Base-by-base conservation (phyloP, 2,888 invertebrate genomes). In the Eulithis prunata region DNA sequence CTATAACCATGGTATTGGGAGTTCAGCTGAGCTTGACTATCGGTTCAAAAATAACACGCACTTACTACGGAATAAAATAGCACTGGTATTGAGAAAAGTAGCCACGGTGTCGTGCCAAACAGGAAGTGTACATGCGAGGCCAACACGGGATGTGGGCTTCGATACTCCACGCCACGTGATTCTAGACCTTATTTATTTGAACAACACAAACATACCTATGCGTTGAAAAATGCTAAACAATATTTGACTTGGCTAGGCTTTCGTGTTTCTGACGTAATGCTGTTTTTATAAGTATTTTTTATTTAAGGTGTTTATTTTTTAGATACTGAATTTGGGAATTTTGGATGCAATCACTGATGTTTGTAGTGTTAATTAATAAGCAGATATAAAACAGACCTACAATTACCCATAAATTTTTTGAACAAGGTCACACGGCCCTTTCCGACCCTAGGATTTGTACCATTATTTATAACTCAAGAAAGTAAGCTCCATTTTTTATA, bases 51-150 rank as follows among this genome's bases (percentile, higher is more conserved):
- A 56, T 58, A 59, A 21, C 56, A 63, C n/a, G n/a, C 74, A 75
- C 71, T 65, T 70, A 76, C 72, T 69, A 73, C 65, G 70, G 73
- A 75, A 82, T 79, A 83, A 81, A 78, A 75, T 77, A 80, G 75
- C 77, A 75, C 78, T 69, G 81, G 85, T 86, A 87, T 84, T 79
- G 87, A 86, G 85, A 81, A 80, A 83, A 89, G 88, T 82, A 88
- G 92, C 84, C 92, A 76, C 77, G 85, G 78, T 87, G 91, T 86
- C 91, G 90, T 89, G 92, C 92, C 92, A 92, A 92, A 91, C 91
- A 90, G 92, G 92, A 92, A 92, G 91, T 85, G 77, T 80, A 88
- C 86, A 81, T 83, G 85, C 86, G 85, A 90, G 84, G 84, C 85
- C 83, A 83, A 78, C 77, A 75, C 79, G 85, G 86, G 88, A 88